phyloP scores from a whole-genome alignment of 2,888 invertebrate species.

The Apotomis betuletana region DNA sequence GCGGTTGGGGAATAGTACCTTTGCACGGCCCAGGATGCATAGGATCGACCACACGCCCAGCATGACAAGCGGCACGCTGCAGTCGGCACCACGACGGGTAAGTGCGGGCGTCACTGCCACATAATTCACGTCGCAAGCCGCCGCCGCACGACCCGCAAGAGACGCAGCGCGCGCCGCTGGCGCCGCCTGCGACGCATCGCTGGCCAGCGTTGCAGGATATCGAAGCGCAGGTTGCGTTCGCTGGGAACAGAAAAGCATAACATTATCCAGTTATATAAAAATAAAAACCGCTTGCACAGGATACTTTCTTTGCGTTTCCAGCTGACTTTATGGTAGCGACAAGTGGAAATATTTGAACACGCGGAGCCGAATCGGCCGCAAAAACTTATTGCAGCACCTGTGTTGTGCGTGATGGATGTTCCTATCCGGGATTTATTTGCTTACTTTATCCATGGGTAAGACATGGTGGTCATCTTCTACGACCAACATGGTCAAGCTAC shows the following conservation, averaged over 20 bases:
- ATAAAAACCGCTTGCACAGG: too few relatives aligned
- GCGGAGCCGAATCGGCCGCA: too few relatives aligned
- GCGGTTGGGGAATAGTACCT: slow-evolving; percentile 52
- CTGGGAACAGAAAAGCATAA: slow-evolving; percentile 48
- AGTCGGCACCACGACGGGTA: slow-evolving; percentile 92
- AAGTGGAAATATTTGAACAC: too few relatives aligned
- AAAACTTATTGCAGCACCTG: too few relatives aligned
- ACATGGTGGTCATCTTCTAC: too few relatives aligned
- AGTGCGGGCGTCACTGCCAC: slow-evolving; percentile 89
- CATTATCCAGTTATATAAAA: too few relatives aligned
- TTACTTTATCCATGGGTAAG: too few relatives aligned
- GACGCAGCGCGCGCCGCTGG: slow-evolving; percentile 74
- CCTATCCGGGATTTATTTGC: too few relatives aligned
- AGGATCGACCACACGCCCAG: slow-evolving; percentile 88
- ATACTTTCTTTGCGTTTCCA: too few relatives aligned
- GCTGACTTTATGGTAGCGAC: too few relatives aligned
- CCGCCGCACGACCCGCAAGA: slow-evolving; percentile 68
- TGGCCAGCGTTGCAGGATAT: slow-evolving; percentile 69
- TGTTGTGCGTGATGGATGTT: too few relatives aligned
- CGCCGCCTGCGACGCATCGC: slow-evolving; percentile 73
- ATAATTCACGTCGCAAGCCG: slow-evolving; percentile 79
- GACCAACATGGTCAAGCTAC: too few relatives aligned
- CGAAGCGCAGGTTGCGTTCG: slow-evolving; percentile 74
- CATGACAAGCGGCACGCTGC: slow-evolving; percentile 89
- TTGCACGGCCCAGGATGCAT: slow-evolving; percentile 87